These are phyloP conservation scores for Caranx ignobilis DNA, from an alignment of 2,113 vertebrate genomes.

Conservation along the genomic window DNA sequence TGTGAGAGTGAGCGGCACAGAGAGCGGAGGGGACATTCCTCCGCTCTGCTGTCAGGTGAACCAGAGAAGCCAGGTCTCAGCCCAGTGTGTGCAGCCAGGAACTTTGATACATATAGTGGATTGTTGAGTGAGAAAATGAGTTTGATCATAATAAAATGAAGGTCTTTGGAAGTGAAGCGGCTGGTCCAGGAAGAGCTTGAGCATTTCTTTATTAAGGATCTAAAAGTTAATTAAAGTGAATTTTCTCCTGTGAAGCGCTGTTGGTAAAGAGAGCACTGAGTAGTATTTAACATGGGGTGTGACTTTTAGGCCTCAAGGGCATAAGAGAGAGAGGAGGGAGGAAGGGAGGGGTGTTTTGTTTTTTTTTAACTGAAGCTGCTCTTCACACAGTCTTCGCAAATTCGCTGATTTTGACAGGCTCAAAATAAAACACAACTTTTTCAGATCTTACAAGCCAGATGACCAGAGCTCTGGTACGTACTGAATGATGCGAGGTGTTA, in stretches of 20 bases:
- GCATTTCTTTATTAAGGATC: background rate
- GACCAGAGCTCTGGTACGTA: background rate
- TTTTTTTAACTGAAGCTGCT: background rate
- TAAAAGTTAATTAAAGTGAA: background rate
- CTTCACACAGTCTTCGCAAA: background rate
- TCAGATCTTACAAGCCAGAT: background rate
- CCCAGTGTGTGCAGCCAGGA: background rate
- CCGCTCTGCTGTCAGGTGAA: conserved; percentile 25
- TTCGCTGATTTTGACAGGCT: conserved; percentile 1
- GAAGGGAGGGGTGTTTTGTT: background rate
- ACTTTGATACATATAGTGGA: background rate
- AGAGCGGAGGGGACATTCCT: conserved; percentile 1
- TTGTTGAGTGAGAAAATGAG: background rate
- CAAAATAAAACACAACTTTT: background rate
- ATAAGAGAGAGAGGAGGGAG: background rate
- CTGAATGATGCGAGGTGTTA: background rate
- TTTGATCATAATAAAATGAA: conserved; percentile 21
- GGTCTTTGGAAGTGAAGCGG: background rate
- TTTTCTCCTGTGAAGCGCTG: background rate
- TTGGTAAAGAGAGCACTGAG: background rate
- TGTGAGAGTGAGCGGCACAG: conserved; percentile 26
- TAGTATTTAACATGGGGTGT: background rate
- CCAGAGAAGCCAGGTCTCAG: conserved; percentile 34
- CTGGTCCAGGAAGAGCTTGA: background rate
- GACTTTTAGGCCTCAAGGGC: conserved; percentile 14